phyloP scores from a whole-genome alignment of 2,797 vertebrate genomes.

The Macropodus opercularis region DNA sequence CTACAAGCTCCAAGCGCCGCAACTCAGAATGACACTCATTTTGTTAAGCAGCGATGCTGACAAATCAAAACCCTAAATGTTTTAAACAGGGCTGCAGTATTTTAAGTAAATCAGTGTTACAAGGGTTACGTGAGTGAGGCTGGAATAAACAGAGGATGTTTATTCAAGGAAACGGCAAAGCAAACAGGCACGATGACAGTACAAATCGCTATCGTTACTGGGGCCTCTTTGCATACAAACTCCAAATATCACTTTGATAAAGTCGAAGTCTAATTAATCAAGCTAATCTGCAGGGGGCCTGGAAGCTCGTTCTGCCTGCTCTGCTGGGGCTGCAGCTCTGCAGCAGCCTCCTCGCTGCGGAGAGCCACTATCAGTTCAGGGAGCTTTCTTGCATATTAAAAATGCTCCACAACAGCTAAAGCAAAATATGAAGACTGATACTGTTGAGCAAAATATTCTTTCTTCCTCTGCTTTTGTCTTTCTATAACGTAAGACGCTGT shows the following conservation, averaged over 20 bases:
- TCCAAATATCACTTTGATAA: constrained; percentile 74
- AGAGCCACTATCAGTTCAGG: constrained; percentile 32
- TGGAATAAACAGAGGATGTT: constrained; percentile 22
- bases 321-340: constrained; percentile 57
- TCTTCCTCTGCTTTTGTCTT: too few species aligned
- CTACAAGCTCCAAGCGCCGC: constrained; percentile 1
- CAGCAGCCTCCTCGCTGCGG: constrained; percentile 51
- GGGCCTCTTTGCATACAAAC: constrained; percentile 62
- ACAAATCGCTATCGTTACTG: constrained; percentile 42
- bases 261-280: constrained; percentile 74
- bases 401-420: constrained; percentile 27
- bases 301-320: constrained; percentile 52
- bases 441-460: neutral
- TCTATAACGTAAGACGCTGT: neutral
- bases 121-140: neutral
- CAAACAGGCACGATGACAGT: constrained; percentile 41
- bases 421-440: constrained; percentile 18
- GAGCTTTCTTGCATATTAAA: constrained; percentile 48
- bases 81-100: neutral
- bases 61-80: constrained; percentile 14
- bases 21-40: constrained; percentile 8
- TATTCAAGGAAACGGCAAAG: constrained; percentile 23
- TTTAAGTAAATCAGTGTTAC: constrained; percentile 13
- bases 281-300: constrained; percentile 66
- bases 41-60: neutral